Percentiles rank a stretch among this genome's conserved stretches.
Evolutionary conservation across 2,113 vertebrate genomes (phyloP).

Genomic region (Atherinomorus stipes): DNA sequence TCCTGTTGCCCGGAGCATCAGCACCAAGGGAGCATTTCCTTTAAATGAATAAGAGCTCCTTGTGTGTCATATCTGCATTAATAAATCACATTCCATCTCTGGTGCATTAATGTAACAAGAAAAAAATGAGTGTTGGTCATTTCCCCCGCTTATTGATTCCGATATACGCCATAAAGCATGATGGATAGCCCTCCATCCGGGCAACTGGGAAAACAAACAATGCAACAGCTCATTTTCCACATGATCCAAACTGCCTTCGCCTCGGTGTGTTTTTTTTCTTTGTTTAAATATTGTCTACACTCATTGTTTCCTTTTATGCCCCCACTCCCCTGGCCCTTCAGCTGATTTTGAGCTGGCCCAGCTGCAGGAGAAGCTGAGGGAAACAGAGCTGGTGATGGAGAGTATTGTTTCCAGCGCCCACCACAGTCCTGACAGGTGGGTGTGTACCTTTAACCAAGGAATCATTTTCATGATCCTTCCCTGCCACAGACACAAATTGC

Average conservation of each 20-base stretch:
- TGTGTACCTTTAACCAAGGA: not conserved
- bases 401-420: conserved; percentile 89
- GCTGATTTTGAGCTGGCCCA: conserved; percentile 93
- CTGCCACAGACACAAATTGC: too few relatives aligned
- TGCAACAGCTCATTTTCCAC: conserved; percentile 9
- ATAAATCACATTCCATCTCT: not conserved
- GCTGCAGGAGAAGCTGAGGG: conserved; percentile 93
- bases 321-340: conserved; percentile 50
- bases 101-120: conserved; percentile 32
- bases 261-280: not conserved
- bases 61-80: not conserved
- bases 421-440: conserved; percentile 87
- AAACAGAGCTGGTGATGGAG: conserved; percentile 96
- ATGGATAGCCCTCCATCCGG: not conserved
- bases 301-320: not conserved
- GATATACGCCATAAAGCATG: not conserved
- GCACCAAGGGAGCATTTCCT: conserved; percentile 7
- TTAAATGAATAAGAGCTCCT: conserved; percentile 3
- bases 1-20: not conserved
- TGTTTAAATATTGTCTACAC: not conserved
- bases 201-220: not conserved
- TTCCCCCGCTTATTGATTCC: not conserved
- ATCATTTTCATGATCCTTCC: not conserved
- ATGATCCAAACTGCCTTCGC: not conserved
- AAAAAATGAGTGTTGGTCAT: not conserved